phyloP scores from a whole-genome alignment of 2,113 vertebrate genomes.

The Ictalurus furcatus region DNA sequence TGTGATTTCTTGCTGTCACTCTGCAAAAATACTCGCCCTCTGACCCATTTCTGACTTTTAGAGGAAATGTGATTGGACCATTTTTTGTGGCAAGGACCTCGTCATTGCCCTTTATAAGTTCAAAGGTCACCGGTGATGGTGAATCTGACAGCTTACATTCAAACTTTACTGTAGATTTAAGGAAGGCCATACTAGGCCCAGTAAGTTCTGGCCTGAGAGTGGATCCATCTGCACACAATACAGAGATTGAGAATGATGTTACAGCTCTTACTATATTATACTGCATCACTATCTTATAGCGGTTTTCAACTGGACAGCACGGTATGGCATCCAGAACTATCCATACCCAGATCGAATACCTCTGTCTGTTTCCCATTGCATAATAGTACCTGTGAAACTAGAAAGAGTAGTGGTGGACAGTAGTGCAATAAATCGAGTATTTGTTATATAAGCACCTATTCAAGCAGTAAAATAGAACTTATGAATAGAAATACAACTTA shows the following conservation, averaged over 20 bases:
- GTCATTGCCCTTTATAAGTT: conserved; percentile 54
- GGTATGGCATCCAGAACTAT: neutral
- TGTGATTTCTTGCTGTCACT: conserved; percentile 25
- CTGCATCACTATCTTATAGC: neutral
- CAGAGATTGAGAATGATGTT: neutral
- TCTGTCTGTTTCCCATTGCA: neutral
- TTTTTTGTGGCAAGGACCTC: neutral
- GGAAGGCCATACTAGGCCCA: conserved; percentile 65
- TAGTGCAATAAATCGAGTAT: neutral
- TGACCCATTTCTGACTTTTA: conserved; percentile 51
- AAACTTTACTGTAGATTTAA: conserved; percentile 54
- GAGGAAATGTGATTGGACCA: conserved; percentile 37
- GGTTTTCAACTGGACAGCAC: neutral
- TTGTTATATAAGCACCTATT: neutral
- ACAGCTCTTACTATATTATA: neutral
- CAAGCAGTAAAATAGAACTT: neutral
- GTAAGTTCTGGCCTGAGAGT: conserved; percentile 50
- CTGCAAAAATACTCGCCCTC: conserved; percentile 67
- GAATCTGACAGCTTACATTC: conserved; percentile 48
- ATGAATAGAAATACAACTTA: neutral
- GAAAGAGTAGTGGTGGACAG: neutral
- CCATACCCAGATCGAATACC: neutral
- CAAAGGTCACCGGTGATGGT: conserved; percentile 54
- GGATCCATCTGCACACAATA: conserved; percentile 55
- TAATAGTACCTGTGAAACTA: neutral